Evolutionary conservation across 2,113 vertebrate genomes (phyloP).

Genomic region (Pavo muticus): DNA sequence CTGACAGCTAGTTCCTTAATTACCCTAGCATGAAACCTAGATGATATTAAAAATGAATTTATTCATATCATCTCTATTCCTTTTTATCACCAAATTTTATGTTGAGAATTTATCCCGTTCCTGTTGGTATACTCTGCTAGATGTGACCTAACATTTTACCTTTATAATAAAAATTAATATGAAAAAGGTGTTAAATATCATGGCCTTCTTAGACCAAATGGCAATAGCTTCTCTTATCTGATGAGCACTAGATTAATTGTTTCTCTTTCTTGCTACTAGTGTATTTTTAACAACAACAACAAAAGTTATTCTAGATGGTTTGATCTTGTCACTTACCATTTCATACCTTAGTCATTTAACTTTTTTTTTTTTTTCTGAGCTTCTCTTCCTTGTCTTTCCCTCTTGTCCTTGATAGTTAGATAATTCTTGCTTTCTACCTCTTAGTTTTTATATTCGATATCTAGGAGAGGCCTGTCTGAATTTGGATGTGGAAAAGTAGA

Average conservation of each 20-base stretch:
- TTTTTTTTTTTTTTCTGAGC: neutral
- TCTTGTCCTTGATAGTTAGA: neutral
- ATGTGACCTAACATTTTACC: neutral
- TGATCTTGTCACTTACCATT: neutral
- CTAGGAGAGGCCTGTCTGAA: neutral
- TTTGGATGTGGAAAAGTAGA: neutral
- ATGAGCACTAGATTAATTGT: neutral
- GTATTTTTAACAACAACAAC: neutral
- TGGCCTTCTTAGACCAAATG: neutral
- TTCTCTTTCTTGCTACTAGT: neutral
- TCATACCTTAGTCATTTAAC: neutral
- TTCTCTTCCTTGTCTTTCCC: neutral
- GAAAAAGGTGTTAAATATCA: neutral
- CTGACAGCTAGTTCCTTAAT: neutral
- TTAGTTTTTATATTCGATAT: neutral
- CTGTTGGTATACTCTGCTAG: neutral
- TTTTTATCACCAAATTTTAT: neutral
- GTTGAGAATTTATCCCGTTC: neutral
- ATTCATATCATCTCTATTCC: neutral
- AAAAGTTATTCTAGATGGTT: neutral
- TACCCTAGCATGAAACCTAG: neutral
- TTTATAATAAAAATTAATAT: neutral
- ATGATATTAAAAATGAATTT: neutral
- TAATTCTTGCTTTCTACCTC: neutral
- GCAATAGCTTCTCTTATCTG: neutral